A percentile compares a stretch with the other conserved stretches of the same genome.
Conservation (phyloP, 2,888 invertebrate species). For the Pachliopta kotzebuea region DNA sequence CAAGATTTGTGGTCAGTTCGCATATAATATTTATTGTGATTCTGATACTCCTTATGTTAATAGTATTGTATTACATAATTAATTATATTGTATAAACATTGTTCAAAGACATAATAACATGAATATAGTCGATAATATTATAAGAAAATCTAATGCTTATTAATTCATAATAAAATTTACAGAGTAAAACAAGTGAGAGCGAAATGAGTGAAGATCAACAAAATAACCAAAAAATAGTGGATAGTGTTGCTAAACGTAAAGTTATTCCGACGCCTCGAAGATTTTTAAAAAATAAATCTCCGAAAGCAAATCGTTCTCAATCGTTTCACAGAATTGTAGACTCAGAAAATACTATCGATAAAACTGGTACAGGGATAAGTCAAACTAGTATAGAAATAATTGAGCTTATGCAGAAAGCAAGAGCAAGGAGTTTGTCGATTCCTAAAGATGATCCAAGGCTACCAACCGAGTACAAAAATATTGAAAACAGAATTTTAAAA, state of each 20-base stretch:
- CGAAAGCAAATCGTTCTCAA: constrained; percentile 77
- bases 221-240: constrained; percentile 49
- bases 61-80: constrained; percentile 58
- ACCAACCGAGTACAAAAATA: constrained; percentile 54
- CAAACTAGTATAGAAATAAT: constrained; percentile 73
- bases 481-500: constrained; percentile 68
- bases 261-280: constrained; percentile 66
- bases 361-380: constrained; percentile 66
- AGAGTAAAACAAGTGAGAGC: constrained; percentile 81
- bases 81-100: constrained; percentile 38
- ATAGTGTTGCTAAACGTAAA: constrained; percentile 57
- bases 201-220: constrained; percentile 78
- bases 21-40: constrained; percentile 63
- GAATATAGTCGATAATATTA: constrained; percentile 25
- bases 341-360: constrained; percentile 53
- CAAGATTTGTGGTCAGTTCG: constrained; percentile 76
- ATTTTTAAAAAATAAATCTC: constrained; percentile 67
- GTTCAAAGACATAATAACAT: constrained; percentile 46
- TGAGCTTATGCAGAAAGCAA: constrained; percentile 71
- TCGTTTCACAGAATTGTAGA: constrained; percentile 74
- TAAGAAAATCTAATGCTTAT: constrained; percentile 47
- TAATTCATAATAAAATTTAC: constrained; percentile 67
- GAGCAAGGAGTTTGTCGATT: constrained; percentile 74
- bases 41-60: constrained; percentile 64
- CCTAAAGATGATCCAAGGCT: constrained; percentile 74